A percentile compares a stretch with the other conserved stretches of the same genome.
Conservation (phyloP, 2,888 invertebrate species). For the Lumbricus terrestris region DNA sequence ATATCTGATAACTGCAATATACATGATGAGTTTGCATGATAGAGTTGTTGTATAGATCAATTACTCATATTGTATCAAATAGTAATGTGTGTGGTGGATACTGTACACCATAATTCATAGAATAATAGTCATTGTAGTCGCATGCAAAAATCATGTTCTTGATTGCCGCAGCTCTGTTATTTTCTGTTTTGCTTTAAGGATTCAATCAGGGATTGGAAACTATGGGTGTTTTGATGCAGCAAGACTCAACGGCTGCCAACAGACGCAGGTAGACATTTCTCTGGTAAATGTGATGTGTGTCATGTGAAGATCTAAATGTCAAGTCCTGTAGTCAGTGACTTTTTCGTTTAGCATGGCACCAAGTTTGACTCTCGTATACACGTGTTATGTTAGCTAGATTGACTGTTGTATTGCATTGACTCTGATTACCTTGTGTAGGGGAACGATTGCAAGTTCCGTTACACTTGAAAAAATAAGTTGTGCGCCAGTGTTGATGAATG, state of each 20-base stretch:
- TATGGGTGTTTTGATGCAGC: not conserved
- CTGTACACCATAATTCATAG: not conserved
- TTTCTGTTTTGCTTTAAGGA: not conserved
- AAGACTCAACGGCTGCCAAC: not conserved
- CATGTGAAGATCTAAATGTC: not conserved
- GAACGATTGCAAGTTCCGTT: not conserved
- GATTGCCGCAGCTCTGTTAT: not conserved
- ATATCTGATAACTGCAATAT: not conserved
- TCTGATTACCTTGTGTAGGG: not conserved
- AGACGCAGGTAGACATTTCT: not conserved
- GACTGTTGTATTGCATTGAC: not conserved
- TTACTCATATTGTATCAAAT: not conserved
- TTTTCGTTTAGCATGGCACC: not conserved
- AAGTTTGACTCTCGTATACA: no score
- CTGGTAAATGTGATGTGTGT: not conserved
- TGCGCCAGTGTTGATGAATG: not conserved
- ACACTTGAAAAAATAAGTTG: not conserved
- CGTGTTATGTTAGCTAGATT: not conserved
- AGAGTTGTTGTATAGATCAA: not conserved
- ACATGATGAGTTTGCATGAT: not conserved
- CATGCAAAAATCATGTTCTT: not conserved
- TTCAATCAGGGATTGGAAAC: constrained; percentile 16
- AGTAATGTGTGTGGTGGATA: not conserved
- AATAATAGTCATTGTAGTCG: not conserved
- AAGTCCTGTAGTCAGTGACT: not conserved